Conservation (phyloP, 2,113 vertebrate genomes). For the Piaya cayana region DNA sequence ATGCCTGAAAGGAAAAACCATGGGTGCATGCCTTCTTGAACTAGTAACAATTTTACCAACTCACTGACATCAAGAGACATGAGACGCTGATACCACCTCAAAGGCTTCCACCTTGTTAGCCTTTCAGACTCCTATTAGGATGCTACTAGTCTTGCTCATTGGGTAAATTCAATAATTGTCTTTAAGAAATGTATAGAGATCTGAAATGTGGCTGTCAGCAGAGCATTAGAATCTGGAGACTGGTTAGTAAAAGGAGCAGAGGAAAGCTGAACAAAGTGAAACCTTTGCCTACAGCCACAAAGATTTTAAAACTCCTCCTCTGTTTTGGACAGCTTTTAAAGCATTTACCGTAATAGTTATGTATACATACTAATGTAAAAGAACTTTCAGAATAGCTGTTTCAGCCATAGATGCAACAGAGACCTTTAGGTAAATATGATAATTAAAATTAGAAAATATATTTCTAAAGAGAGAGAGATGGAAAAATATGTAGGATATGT, state of each 20-base stretch:
- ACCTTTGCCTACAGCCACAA: background rate
- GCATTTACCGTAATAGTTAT: background rate
- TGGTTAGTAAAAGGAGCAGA: background rate
- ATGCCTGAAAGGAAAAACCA: constrained; percentile 15
- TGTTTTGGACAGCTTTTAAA: background rate
- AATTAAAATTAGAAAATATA: background rate
- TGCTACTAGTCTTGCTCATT: constrained; percentile 18
- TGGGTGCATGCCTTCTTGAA: constrained; percentile 6
- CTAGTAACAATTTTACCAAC: constrained; percentile 41
- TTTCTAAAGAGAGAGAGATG: background rate
- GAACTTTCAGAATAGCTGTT: background rate
- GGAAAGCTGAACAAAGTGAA: constrained; percentile 6
- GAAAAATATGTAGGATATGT: accelerated
- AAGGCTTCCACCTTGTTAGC: constrained; percentile 64
- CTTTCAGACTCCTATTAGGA: constrained; percentile 55
- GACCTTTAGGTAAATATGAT: background rate
- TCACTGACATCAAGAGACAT: constrained; percentile 36
- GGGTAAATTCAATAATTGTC: constrained; percentile 59
- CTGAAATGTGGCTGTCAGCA: constrained; percentile 36
- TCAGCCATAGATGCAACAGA: background rate
- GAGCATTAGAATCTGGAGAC: background rate
- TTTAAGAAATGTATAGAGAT: constrained; percentile 40
- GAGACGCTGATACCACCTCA: constrained; percentile 35
- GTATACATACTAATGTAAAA: background rate
- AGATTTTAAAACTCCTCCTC: background rate